Base-by-base conservation (phyloP, 1,140 invertebrate species). In the Branchinecta lynchi region DNA sequence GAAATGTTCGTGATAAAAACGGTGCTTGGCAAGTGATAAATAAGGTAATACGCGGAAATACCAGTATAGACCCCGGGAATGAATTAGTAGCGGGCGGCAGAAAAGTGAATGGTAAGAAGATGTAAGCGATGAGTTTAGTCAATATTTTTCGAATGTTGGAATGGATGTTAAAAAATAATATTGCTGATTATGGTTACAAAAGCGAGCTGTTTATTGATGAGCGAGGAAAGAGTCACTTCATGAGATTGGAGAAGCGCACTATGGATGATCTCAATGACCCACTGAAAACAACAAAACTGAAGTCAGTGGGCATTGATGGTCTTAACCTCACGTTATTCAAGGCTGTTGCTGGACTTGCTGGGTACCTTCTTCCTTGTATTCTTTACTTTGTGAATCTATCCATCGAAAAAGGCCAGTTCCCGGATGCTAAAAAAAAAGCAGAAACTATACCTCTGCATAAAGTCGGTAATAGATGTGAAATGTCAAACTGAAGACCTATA, bases 131-230 rank as follows among this genome's bases (percentile, higher is more conserved):
- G 46, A 51, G 46, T 51, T 51, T 9, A 51, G 46, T 51, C 9
- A 51, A 51, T 51, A 51, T 51, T 51, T 51, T 51, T 51, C 46
- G n/a, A 51, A 51, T 9, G n/a, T 51, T 51, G 46, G n/a, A n/a
- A 51, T n/a, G 9, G 9, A 9, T 9, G n/a, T 51, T n/a, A 51
- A 51, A 51, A 51, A 51, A 9, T 51, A n/a, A 51, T 51, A 9
- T 9, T 9, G 9, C 46, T 51, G n/a, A n/a, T 51, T 9, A 51
- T 51, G 46, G 9, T 9, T 51, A 51, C 46, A n/a, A 9, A n/a
- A 9, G 9, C n/a, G 46, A 51, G n/a, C 9, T 9, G 9, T 51
- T 51, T n/a, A 51, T 51, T 51, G 46, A 51, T 51, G 46, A 51
- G n/a, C 9, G 46, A 51, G 46, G 46, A n/a, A 9, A 9, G 9